Conservation (phyloP, 2,797 vertebrate genomes). For the Eurystomus glaucurus region DNA sequence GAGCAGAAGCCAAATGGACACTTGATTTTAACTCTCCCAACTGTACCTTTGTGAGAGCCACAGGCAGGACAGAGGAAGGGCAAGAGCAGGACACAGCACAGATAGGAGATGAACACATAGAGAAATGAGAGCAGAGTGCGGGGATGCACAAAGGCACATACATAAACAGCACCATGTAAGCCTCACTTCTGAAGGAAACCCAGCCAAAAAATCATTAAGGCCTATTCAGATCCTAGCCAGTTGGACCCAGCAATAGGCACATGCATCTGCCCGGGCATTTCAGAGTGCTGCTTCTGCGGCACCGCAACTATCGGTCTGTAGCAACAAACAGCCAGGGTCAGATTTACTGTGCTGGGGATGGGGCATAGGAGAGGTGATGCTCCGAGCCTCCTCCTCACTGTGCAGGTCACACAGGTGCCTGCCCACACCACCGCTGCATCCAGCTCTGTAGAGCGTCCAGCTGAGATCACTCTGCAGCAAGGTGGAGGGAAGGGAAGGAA, state of each 20-base stretch:
- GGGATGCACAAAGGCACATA: background rate
- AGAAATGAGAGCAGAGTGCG: background rate
- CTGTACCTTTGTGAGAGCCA: background rate
- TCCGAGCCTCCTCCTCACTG: background rate
- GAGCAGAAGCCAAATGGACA: background rate
- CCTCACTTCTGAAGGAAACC: background rate
- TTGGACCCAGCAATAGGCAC: rapidly evolving
- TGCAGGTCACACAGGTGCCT: background rate
- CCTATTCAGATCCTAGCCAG: background rate
- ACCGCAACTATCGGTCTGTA: rapidly evolving
- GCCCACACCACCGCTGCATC: rapidly evolving
- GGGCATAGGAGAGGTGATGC: background rate
- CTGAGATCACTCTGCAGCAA: background rate
- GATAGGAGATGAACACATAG: background rate
- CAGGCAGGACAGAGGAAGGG: background rate
- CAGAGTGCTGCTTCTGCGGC: background rate
- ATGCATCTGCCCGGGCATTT: background rate
- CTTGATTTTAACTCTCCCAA: background rate
- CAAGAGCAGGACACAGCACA: background rate
- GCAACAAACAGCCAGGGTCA: background rate
- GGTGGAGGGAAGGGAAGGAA: background rate
- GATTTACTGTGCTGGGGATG: background rate
- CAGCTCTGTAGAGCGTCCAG: background rate
- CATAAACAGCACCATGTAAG: background rate
- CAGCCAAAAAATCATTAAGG: background rate